These are phyloP conservation scores for Diplazon laetatorius DNA, from an alignment of 2,888 invertebrate genomes.

Conservation along the genomic window DNA sequence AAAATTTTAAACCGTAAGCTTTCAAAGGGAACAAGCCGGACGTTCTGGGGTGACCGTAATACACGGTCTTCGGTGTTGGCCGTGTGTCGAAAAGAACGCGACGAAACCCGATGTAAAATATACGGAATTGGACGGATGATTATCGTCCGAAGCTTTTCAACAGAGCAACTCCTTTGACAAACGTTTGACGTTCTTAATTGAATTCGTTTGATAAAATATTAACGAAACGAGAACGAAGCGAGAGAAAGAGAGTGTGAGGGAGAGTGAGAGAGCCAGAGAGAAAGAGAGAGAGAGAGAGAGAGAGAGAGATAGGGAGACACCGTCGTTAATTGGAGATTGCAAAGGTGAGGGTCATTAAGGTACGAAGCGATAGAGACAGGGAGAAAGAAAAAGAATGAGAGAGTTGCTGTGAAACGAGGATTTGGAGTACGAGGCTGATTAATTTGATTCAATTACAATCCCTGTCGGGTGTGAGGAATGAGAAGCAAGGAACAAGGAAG, in stretches of 20 bases:
- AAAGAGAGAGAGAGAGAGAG: not conserved
- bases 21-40: not conserved
- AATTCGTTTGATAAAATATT: slow-evolving; percentile 75
- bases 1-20: not conserved
- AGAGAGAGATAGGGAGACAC: slow-evolving; percentile 70
- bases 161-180: not conserved
- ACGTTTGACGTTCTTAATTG: slow-evolving; percentile 69
- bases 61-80: not conserved
- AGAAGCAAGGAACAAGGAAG: slow-evolving; percentile 3
- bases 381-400: no score
- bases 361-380: slow-evolving; percentile 65
- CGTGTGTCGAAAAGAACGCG: not conserved
- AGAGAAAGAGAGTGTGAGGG: not conserved
- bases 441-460: slow-evolving; percentile 78
- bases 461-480: slow-evolving; percentile 22
- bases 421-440: slow-evolving; percentile 71
- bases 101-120: not conserved
- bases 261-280: no score
- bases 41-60: not conserved
- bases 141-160: not conserved
- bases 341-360: slow-evolving; percentile 67
- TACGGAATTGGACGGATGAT: slow-evolving; percentile 3
- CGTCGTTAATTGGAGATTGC: slow-evolving; percentile 72
- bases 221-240: slow-evolving; percentile 61
- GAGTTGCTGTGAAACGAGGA: slow-evolving; percentile 67